Base-by-base conservation (phyloP, 2,888 invertebrate genomes). In the Encarsia formosa region DNA sequence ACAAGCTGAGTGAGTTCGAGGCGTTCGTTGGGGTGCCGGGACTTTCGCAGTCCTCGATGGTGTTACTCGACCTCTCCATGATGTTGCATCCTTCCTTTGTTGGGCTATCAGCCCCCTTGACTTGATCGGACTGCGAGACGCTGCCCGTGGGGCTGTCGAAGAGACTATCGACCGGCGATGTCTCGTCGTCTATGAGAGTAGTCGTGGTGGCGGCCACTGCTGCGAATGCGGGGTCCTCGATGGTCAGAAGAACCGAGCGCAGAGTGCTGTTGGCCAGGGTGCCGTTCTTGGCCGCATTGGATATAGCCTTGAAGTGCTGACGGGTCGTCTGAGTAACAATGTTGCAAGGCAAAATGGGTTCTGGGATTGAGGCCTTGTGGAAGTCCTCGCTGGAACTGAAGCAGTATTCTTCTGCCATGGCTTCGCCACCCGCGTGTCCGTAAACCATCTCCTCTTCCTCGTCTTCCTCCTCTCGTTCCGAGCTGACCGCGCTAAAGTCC, bases 101-200 rank as follows among this genome's bases (percentile, higher is more conserved):
- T 11, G 48, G 34, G 6, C 37, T 15, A 11, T 11, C 16, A 15
- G 37, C 20, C 4, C 35, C 60, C 53, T 75, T 75, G n/a, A 75
- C 76, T n/a, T n/a, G n/a, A 38, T 70, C 70, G 2, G 68, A 67
- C 22, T 71, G 68, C 0, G 73, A 69, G 41, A 73, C 69, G 57
- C 73, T 73, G 60, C 83, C 84, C 43, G 83, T 83, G 11, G 81
- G 82, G 63, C 84, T 85, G 31, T 82, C 83, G 56, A 87, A 84
- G 43, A 88, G 74, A 66, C 88, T 88, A 62, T 88, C 89, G 0
- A 88, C 87, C 13, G 91, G 91, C 0, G 89, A 89, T 0, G 88
- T 87, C 68, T 91, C 90, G 63, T 91, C 90, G 58, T 89, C 89
- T 24, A 91, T 76, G 26, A 90, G 73, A 52, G 83, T 82, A 34